Evolutionary conservation across 2,113 vertebrate genomes (phyloP).

Genomic region (Excalfactoria chinensis): DNA sequence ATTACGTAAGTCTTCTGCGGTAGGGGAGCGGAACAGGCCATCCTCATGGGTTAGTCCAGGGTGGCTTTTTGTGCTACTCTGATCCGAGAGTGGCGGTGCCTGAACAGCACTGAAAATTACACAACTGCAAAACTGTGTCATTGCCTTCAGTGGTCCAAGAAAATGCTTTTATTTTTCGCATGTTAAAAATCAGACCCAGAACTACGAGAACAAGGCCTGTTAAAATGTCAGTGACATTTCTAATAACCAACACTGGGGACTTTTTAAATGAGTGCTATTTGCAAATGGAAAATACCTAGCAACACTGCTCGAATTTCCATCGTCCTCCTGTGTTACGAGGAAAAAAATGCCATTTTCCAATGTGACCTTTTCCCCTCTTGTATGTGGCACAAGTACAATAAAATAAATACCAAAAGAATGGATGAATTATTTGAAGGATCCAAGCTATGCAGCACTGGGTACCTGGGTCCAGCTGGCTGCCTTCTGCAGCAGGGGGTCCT

Average conservation of each 20-base stretch:
- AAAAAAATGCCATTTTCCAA: not conserved
- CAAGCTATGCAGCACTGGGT: not conserved
- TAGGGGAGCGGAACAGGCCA: not conserved
- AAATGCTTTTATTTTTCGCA: not conserved
- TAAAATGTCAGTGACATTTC: not conserved
- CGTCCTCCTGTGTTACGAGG: not conserved
- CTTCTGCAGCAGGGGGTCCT: not conserved
- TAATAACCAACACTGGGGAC: not conserved
- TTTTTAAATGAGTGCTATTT: not conserved
- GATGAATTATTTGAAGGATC: slow-evolving; percentile 8
- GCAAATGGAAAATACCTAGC: not conserved
- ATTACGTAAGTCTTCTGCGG: not conserved
- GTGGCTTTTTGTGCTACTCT: not conserved
- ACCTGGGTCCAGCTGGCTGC: not conserved
- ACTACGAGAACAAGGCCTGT: not conserved
- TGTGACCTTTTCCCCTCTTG: not conserved
- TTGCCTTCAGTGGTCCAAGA: not conserved
- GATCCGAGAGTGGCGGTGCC: not conserved
- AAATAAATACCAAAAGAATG: not conserved
- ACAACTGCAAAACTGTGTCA: not conserved
- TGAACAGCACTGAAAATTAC: not conserved
- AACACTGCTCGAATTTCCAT: fast-evolving
- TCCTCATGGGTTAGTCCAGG: not conserved
- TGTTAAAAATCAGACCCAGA: not conserved
- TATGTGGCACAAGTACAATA: not conserved